Evolutionary conservation across 2,797 vertebrate genomes (phyloP).

Genomic region (Falco novaeseelandiae): DNA sequence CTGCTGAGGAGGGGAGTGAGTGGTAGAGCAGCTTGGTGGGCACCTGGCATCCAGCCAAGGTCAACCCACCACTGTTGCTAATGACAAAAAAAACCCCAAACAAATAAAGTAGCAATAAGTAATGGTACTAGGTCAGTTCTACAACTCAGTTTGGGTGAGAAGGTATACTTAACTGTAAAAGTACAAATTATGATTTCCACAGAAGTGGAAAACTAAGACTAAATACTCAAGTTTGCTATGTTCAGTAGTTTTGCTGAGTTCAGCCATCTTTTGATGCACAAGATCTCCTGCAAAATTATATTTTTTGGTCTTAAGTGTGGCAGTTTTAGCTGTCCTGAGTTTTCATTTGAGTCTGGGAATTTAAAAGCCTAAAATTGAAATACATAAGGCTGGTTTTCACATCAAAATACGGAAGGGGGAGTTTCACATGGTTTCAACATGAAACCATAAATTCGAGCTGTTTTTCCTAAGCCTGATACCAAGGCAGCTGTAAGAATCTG

Average conservation of each 20-base stretch:
- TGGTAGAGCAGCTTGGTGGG: too few species aligned
- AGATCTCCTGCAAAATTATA: background rate
- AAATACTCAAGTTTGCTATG: background rate
- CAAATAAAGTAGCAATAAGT: background rate
- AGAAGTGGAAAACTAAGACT: background rate
- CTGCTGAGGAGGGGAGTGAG: too few species aligned
- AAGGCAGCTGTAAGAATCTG: background rate
- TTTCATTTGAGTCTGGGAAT: background rate
- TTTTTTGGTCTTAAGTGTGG: background rate
- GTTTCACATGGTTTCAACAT: background rate
- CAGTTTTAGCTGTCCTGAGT: background rate
- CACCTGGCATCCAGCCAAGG: too few species aligned
- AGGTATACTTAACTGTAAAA: background rate
- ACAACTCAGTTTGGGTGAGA: too few species aligned
- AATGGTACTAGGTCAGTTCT: background rate
- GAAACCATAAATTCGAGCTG: background rate
- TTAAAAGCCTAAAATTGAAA: background rate
- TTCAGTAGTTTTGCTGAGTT: background rate
- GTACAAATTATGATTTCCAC: background rate
- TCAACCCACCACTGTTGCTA: background rate
- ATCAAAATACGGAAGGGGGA: background rate
- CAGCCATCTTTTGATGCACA: background rate
- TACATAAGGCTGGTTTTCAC: background rate
- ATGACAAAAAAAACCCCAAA: fast-evolving
- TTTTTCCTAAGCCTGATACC: background rate